Evolutionary conservation across 2,797 vertebrate genomes (phyloP), one percentile per base, ranked within the genome.

Genomic region (Pseudochaenichthys georgianus): DNA sequence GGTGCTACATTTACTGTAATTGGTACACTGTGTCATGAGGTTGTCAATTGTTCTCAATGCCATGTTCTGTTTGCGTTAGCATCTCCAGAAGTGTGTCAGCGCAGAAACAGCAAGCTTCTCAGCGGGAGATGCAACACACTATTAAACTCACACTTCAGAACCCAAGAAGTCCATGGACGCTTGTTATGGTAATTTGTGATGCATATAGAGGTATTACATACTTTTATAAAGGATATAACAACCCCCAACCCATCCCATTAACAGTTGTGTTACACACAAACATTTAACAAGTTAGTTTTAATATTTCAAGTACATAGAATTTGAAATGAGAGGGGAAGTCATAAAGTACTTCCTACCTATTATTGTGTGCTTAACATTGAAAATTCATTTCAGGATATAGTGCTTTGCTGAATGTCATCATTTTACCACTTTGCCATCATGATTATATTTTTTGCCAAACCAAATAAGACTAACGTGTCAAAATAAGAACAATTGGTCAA

Each of bases 1-100:
- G 42, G 34, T 54, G 50, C 43, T 83, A 65, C 53, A 81, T 81
- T 62, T 51, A 74, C 75, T 53, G 34, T 72, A 75, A 75, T 75
- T 78, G 82, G 66, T 58, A 64, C 1, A 0, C 58, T 53, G 43
- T 70, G 58, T 59, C 47, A 54, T 9, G 2, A 60, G 38, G 21
- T 69, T 21, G 34, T 64, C 57, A 53, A 1, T 54, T 59, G n/a
- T 21, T 17, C 34, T 62, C 54, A 59, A 28, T 4, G 47, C 42
- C 50, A 16, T 31, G 62, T 62, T 68, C 16, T 73, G 54, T 68
- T 17, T 9, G 50, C 23, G 16, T 72, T 77, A 55, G 19, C 52
- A 62, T 76, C 60, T 59, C 19, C 13, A 31, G 41, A 13, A 72
- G 58, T 70, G 53, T 50, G 41, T 47, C 43, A 70, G 41, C 43